Evolutionary conservation across 2,113 vertebrate genomes (phyloP).

Genomic region (Raja brachyura): DNA sequence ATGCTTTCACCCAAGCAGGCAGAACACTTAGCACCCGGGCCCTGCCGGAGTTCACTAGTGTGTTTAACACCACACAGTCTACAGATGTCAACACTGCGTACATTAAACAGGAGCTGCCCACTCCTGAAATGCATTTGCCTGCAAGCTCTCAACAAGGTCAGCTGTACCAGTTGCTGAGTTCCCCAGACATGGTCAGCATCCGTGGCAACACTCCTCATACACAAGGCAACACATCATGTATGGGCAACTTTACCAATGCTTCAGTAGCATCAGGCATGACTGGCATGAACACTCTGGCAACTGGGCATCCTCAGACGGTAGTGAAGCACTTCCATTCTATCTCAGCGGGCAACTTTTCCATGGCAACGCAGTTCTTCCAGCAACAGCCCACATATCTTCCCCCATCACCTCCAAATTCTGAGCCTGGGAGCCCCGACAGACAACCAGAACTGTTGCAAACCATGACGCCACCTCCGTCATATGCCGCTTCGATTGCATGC

Average conservation of each 20-base stretch:
- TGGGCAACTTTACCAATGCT: constrained; percentile 62
- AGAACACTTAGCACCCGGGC: constrained; percentile 64
- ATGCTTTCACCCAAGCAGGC: constrained; percentile 68
- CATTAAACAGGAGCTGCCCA: constrained; percentile 86
- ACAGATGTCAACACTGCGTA: constrained; percentile 65
- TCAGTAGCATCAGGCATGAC: constrained; percentile 66
- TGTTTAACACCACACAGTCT: constrained; percentile 68
- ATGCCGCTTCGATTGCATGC: constrained; percentile 84
- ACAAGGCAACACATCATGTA: constrained; percentile 48
- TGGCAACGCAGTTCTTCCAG: constrained; percentile 63
- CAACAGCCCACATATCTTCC: constrained; percentile 78
- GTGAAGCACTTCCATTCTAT: constrained; percentile 67
- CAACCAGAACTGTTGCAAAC: constrained; percentile 82
- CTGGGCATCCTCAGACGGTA: constrained; percentile 59
- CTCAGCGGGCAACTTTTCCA: constrained; percentile 63
- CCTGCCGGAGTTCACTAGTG: constrained; percentile 75
- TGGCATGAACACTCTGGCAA: constrained; percentile 63
- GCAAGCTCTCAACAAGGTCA: constrained; percentile 75
- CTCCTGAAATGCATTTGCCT: constrained; percentile 68
- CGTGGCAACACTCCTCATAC: constrained; percentile 61
- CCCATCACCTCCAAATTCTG: constrained; percentile 86
- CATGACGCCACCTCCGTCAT: constrained; percentile 83
- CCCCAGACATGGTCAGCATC: constrained; percentile 75
- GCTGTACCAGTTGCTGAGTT: constrained; percentile 83
- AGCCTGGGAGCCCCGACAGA: constrained; percentile 85